Percentiles rank a stretch among this genome's conserved stretches.
phyloP scores from a whole-genome alignment of 1,140 invertebrate species.

The Anadara kagoshimensis region DNA sequence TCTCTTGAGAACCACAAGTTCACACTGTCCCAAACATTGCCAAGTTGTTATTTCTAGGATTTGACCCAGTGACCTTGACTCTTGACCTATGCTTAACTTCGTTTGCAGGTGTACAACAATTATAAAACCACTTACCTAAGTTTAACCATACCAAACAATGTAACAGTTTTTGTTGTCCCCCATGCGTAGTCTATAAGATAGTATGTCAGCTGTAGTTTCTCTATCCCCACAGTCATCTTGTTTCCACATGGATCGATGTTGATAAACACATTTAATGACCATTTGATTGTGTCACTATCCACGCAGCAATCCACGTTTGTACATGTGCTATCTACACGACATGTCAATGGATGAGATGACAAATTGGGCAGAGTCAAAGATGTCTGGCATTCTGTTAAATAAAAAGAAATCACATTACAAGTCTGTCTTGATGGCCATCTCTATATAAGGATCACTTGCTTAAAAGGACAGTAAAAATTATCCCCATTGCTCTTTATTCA shows the following conservation, averaged over 20 bases:
- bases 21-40: too few species aligned
- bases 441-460: too few species aligned
- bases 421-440: too few species aligned
- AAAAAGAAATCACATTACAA: too few species aligned
- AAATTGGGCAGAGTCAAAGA: neutral
- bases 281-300: constrained; percentile 1
- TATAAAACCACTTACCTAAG: constrained; percentile 24
- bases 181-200: constrained; percentile 21
- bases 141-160: constrained; percentile 30
- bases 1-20: too few species aligned
- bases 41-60: too few species aligned
- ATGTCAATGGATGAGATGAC: constrained; percentile 12
- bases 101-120: too few species aligned
- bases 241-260: constrained; percentile 33
- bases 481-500: too few species aligned
- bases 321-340: constrained; percentile 20
- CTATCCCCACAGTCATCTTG: constrained; percentile 29
- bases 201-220: constrained; percentile 18
- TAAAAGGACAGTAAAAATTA: too few species aligned
- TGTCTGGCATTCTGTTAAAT: neutral
- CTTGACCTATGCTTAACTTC: too few species aligned
- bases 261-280: constrained; percentile 29
- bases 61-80: too few species aligned
- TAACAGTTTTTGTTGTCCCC: constrained; percentile 14
- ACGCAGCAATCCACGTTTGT: constrained; percentile 34